Evolutionary conservation across 2,888 invertebrate genomes (phyloP), one percentile per base, ranked within the genome.

Genomic region (Drosophila affinis): DNA sequence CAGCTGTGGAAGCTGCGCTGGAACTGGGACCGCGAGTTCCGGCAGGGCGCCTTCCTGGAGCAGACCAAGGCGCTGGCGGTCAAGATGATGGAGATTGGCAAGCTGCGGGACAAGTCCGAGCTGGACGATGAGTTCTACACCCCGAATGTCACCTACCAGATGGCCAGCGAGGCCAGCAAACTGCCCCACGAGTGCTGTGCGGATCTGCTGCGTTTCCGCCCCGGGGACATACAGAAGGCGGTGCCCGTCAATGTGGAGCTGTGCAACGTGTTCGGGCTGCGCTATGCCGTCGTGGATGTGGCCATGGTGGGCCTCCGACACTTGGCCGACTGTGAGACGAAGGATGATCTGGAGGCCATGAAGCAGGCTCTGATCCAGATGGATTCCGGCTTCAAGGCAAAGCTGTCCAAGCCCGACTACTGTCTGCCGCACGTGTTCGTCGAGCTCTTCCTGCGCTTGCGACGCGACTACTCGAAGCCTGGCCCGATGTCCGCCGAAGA

Each of bases 241-340:
- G 61, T 82, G 24, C 80, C 80, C 21, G 70, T 82, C 0, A 69
- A 82, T 49, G 82, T 82, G 9, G 55, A 82, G 24, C 32, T 82
- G 2, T 67, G 77, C 1, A 68, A 65, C 5, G 62, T 80, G 17
- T 27, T 81, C 17, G 82, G 82, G 5, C 1, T 79, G 0, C 67
- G 52, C 9, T 79, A 79, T 55, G 82, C 82, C 0, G 34, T 76
- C 45, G 76, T 79, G 2, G 79, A 81, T 69, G 72, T 80, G 21
- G 70, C 69, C 0, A 63, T 80, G 51, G 62, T 81, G 9, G 82
- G 82, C 0, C 27, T 81, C 17, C 79, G 82, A 3, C 54, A 81
- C 24, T 61, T 75, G 45, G 75, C 64, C 47, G 77, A 79, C 21
- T 72, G 48, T 9, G 75, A 79, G 1, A 45, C 74, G 4, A 45